Evolutionary conservation across 2,888 invertebrate genomes (phyloP).

Genomic region (Pseudococcus viburni): DNA sequence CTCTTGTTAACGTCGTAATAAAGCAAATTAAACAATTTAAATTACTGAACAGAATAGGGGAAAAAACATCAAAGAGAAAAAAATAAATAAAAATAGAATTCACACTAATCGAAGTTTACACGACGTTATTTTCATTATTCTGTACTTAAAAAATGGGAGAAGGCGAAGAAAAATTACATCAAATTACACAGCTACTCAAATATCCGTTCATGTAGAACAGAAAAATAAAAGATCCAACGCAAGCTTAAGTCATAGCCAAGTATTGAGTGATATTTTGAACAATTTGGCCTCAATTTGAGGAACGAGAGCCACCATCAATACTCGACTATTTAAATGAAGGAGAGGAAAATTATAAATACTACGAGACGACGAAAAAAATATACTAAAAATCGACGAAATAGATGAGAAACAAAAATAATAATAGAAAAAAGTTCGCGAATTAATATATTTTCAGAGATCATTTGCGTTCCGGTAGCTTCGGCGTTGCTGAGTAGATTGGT

Average conservation of each 20-base stretch:
- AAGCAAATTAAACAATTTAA: not conserved
- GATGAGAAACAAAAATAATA: constrained; percentile 16
- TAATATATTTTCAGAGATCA: constrained; percentile 44
- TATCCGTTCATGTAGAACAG: not conserved
- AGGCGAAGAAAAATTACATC: not conserved
- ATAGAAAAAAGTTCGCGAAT: not conserved
- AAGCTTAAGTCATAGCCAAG: not conserved
- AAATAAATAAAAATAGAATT: not conserved
- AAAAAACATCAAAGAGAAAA: not conserved
- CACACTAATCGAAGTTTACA: not conserved
- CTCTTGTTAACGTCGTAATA: not conserved
- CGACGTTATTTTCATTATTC: not conserved
- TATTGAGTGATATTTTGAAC: not conserved
- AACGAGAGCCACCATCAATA: not conserved
- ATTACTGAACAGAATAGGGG: not conserved
- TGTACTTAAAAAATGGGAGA: not conserved
- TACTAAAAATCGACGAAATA: not conserved
- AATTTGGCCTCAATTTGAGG: not conserved
- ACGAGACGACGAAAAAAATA: not conserved
- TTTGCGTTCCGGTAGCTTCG: not conserved
- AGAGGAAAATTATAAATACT: not conserved
- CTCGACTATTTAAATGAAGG: not conserved
- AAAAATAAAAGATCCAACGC: not conserved
- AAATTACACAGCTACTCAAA: not conserved
- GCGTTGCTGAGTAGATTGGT: not conserved